These are phyloP conservation scores for Pardosa pseudoannulata DNA, from an alignment of 2,888 invertebrate species.

Conservation along the genomic window DNA sequence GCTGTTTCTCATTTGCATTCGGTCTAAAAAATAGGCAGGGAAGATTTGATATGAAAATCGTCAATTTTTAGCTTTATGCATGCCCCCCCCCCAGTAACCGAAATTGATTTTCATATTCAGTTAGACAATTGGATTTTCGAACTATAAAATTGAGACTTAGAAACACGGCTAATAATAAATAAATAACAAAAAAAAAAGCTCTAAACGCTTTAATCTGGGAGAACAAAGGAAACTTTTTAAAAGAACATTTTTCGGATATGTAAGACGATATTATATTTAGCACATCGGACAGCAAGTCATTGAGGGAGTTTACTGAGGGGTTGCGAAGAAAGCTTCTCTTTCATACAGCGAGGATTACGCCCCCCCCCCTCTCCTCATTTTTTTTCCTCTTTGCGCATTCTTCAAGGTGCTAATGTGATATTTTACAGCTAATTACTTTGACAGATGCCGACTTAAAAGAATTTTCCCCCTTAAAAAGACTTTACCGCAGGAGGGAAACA, in stretches of 20 bases:
- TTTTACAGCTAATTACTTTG: slow-evolving; percentile 24
- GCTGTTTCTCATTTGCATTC: too few relatives aligned
- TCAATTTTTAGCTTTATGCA: too few relatives aligned
- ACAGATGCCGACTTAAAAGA: background rate
- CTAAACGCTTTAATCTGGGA: too few relatives aligned
- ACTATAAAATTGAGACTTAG: too few relatives aligned
- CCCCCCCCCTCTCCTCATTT: background rate
- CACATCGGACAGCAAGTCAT: slow-evolving; percentile 3
- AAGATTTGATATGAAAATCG: too few relatives aligned
- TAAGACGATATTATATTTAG: slow-evolving; percentile 17
- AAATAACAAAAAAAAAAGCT: background rate
- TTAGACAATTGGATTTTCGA: too few relatives aligned
- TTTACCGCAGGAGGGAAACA: background rate
- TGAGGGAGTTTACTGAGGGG: background rate
- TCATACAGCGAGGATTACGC: background rate
- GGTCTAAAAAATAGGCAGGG: too few relatives aligned
- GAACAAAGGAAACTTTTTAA: too few relatives aligned
- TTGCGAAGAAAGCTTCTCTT: background rate
- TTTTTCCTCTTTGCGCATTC: background rate
- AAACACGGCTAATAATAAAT: background rate
- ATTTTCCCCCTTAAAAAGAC: background rate
- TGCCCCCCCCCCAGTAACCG: too few relatives aligned
- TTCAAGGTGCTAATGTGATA: slow-evolving; percentile 21
- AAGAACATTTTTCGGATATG: background rate
- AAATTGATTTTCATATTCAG: too few relatives aligned